Base-by-base conservation (phyloP, 2,888 invertebrate genomes). In the Troides helena region DNA sequence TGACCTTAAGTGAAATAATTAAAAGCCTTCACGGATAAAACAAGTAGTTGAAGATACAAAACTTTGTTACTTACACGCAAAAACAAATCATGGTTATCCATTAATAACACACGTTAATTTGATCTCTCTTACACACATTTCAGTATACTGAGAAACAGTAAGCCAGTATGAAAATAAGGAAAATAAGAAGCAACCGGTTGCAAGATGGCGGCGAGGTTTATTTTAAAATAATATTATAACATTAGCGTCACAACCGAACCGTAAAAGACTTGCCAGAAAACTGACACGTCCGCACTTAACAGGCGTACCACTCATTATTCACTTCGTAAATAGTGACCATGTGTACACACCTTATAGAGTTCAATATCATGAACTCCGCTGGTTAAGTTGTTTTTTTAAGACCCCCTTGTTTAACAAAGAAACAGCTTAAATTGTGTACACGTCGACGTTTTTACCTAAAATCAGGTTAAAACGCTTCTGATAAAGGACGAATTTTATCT, bases 11-110 rank as follows among this genome's bases (percentile, higher is more conserved):
- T 46, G 43, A 50, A 57, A 36, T 53, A 53, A 39, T 63, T 36
- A 62, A 39, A 50, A 65, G 39, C 61, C 61, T 65, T 67, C 23
- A 62, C 61, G 57, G 64, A 57, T 65, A 43, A 25, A 62, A 12
- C 61, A 60, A 67, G 50, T 62, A 46, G 50, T 23, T 57, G 12
- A 61, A 59, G 61, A 17, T 62, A 46, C 36, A 53, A 63, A 67
- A 69, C 25, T 59, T n/a, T 14, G 53, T 64, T 68, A 68, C 70
- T 66, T 50, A 80, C 79, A 63, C 72, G 77, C 72, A 78, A 80
- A 71, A 80, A 74, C 56, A 75, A 74, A 71, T 82, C 77, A 72
- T 76, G 77, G 73, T 78, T 74, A 77, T 82, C 79, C 81, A 82
- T 81, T 74, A 70, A 75, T 67, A 65, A 23, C 12, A 46, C 65